Conservation (phyloP, 1,140 invertebrate species). For the Danaus melanippus region DNA sequence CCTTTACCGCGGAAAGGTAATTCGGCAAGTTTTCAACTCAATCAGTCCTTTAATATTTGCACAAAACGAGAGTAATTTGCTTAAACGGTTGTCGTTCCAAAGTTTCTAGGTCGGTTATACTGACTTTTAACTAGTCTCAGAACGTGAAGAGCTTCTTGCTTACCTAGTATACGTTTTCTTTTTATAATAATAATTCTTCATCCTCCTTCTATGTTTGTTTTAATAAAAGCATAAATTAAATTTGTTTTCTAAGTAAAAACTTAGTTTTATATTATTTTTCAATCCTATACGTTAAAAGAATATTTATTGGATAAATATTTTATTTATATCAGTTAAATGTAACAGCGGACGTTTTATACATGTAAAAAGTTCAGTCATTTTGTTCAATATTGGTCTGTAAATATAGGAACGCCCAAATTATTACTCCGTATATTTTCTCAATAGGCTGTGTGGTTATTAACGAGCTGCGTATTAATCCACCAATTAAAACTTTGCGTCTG, state of each 20-base stretch:
- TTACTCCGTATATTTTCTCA: slow-evolving; percentile 21
- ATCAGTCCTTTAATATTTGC: slow-evolving; percentile 52
- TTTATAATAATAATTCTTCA: too few relatives aligned
- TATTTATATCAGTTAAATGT: background rate
- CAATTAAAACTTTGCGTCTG: slow-evolving; percentile 56
- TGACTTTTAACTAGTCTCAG: too few relatives aligned
- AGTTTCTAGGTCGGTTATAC: slow-evolving; percentile 13
- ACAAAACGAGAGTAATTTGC: slow-evolving; percentile 49
- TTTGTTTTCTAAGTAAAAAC: too few relatives aligned
- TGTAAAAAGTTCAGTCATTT: too few relatives aligned
- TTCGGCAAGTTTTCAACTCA: slow-evolving; percentile 51
- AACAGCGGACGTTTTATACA: too few relatives aligned
- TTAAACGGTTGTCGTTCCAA: slow-evolving; percentile 43
- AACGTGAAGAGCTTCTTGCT: too few relatives aligned
- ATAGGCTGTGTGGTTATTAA: slow-evolving; percentile 33
- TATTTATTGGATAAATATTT: background rate
- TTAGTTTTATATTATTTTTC: too few relatives aligned
- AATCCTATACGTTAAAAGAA: too few relatives aligned
- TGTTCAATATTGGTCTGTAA: background rate
- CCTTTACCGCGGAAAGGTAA: slow-evolving; percentile 29
- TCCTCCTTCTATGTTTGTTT: too few relatives aligned
- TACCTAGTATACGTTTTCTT: too few relatives aligned
- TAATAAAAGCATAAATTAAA: too few relatives aligned
- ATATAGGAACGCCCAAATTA: slow-evolving; percentile 4
- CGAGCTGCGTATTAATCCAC: slow-evolving; percentile 47